A percentile compares a stretch with the other conserved stretches of the same genome.
Evolutionary conservation across 2,888 invertebrate genomes (phyloP).

Genomic region (Aelia acuminata): DNA sequence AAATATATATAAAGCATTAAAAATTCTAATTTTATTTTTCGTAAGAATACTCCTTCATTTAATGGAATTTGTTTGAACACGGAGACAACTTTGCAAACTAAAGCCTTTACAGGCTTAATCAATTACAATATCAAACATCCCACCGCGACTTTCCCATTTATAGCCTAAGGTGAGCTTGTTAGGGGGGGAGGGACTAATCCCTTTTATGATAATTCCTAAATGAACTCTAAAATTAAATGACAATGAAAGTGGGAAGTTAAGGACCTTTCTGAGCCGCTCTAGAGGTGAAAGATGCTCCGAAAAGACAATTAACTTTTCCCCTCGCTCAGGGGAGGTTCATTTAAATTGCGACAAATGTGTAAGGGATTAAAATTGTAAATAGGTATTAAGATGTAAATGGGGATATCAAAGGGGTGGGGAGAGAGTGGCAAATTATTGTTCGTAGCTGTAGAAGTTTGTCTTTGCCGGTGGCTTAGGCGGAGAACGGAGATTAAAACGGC

Average conservation of each 20-base stretch:
- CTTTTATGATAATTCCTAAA: slow-evolving; percentile 36
- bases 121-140: slow-evolving; percentile 16
- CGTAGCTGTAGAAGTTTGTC: slow-evolving; percentile 48
- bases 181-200: not conserved
- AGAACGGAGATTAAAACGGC: slow-evolving; percentile 38
- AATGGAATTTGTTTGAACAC: not conserved
- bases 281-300: slow-evolving; percentile 19
- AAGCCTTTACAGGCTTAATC: not conserved
- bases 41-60: not conserved
- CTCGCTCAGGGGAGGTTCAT: slow-evolving; percentile 33
- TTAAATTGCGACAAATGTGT: slow-evolving; percentile 56
- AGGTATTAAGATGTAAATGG: slow-evolving; percentile 57
- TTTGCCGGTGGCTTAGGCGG: slow-evolving; percentile 45
- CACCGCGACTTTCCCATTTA: not conserved
- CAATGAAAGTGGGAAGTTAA: slow-evolving; percentile 37
- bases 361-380: slow-evolving; percentile 60
- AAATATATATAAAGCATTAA: too few species aligned
- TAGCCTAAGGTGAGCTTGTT: not conserved
- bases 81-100: not conserved
- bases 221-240: slow-evolving; percentile 48
- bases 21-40: too few species aligned
- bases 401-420: slow-evolving; percentile 36
- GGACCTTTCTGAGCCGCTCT: slow-evolving; percentile 16
- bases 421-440: not conserved
- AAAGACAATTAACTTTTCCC: slow-evolving; percentile 51